phyloP scores from a whole-genome alignment of 2,888 invertebrate species.

The Allophyes oxyacanthae region DNA sequence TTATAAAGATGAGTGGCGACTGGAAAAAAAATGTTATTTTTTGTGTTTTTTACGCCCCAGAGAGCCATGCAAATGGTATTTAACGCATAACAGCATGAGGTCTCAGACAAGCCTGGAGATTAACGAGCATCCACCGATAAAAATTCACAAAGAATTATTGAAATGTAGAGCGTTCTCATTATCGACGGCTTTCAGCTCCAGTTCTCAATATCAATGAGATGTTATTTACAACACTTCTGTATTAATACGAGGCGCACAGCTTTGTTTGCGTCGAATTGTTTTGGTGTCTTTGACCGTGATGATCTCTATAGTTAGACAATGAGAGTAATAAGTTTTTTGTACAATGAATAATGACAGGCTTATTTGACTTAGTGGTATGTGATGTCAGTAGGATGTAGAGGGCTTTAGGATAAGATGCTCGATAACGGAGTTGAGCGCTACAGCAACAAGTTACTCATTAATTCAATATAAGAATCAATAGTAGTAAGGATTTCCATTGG shows the following conservation, averaged over 20 bases:
- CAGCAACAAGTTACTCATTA: constrained; percentile 82
- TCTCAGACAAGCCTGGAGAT: constrained; percentile 68
- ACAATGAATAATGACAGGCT: constrained; percentile 61
- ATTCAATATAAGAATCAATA: constrained; percentile 82
- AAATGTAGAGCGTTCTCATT: constrained; percentile 62
- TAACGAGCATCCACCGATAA: constrained; percentile 75
- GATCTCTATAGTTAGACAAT: constrained; percentile 72
- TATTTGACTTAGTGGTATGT: constrained; percentile 61
- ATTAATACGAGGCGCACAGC: constrained; percentile 48
- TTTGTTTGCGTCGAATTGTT: constrained; percentile 64
- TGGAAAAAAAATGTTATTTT: constrained; percentile 60
- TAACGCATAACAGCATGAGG: constrained; percentile 75
- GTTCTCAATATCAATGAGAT: constrained; percentile 66
- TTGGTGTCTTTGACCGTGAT: constrained; percentile 78
- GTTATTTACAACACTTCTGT: constrained; percentile 62
- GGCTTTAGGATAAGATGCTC: constrained; percentile 72
- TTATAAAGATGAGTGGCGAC: constrained; percentile 77
- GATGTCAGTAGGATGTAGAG: constrained; percentile 52
- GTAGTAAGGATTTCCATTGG: constrained; percentile 83
- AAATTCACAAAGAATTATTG: constrained; percentile 66
- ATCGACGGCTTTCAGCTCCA: constrained; percentile 66
- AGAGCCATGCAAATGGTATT: constrained; percentile 79
- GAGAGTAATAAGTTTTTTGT: constrained; percentile 70
- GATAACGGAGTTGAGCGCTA: constrained; percentile 78
- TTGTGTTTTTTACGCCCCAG: constrained; percentile 67